A percentile compares a stretch with the other conserved stretches of the same genome.
Conservation (phyloP, 2,797 vertebrate genomes). For the Cetoscarus ocellatus region DNA sequence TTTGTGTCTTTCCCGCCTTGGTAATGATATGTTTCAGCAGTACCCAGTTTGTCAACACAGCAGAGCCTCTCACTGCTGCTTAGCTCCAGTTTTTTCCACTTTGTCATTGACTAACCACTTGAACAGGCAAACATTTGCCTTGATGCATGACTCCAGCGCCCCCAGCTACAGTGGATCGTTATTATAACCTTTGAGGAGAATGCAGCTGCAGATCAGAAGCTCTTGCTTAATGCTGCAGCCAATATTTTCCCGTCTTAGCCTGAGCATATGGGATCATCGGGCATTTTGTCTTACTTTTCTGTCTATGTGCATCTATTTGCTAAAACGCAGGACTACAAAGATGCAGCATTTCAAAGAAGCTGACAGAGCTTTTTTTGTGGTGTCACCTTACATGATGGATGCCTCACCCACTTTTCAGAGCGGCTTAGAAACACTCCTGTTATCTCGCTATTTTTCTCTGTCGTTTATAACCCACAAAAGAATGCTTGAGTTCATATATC, state of each 20-base stretch:
- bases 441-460: conserved; percentile 70
- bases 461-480: conserved; percentile 56
- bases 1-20: conserved; percentile 50
- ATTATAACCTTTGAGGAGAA: conserved; percentile 78
- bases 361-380: conserved; percentile 73
- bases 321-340: conserved; percentile 61
- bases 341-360: conserved; percentile 67
- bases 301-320: conserved; percentile 35
- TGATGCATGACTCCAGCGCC: conserved; percentile 78
- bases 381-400: conserved; percentile 82
- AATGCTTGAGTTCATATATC: conserved; percentile 74
- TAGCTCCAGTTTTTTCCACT: conserved; percentile 72
- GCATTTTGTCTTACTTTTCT: conserved; percentile 19
- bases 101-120: conserved; percentile 82
- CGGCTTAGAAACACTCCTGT: conserved; percentile 71
- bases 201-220: conserved; percentile 64
- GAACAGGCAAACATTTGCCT: conserved; percentile 81
- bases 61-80: conserved; percentile 61
- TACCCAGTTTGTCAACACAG: conserved; percentile 68
- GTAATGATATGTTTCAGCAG: conserved; percentile 73
- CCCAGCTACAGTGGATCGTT: conserved; percentile 73
- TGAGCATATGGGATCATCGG: conserved; percentile 24
- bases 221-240: conserved; percentile 58
- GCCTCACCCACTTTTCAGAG: conserved; percentile 69
- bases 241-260: conserved; percentile 60